Base-by-base conservation (phyloP, 2,888 invertebrate species). In the Seira ritae region DNA sequence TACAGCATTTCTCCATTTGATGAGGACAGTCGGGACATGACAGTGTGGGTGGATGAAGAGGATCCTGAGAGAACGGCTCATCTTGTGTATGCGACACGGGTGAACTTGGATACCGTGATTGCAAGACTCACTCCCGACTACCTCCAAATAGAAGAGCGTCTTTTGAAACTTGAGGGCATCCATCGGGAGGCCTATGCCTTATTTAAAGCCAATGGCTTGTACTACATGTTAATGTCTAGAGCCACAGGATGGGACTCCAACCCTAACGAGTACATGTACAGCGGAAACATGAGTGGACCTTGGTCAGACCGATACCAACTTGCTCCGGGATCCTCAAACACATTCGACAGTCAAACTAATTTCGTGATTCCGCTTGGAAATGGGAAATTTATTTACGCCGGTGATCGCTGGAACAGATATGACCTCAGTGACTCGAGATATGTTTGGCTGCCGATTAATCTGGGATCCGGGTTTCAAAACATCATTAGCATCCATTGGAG, bases 21-120 rank as follows among this genome's bases (percentile, higher is more conserved):
- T 8, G 81, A 76, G 17, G 81, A 81, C 67, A 81, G 81, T 76
- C 70, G 81, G 0, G 81, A 81, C 60, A 81, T 81, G 81, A 81
- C 81, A 6, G 81, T 81, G 1, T 81, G 81, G 81, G 71, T 71
- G 50, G 81, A 81, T 55, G 74, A 81, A 19, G 68, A 31, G 0
- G 76, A 77, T 60, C 68, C 76, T 15, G 71, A 75, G 12, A 70
- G 66, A 66, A n/a, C 75, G 6, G 81, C 74, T 1, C 76, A 81
- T 55, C 62, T 81, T 12, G 65, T 81, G 8, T 81, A 76, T 67
- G 81, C 81, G 0, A 81, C 81, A 0, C 12, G 66, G 60, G 81
- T 81, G 10, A 81, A 81, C 24, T 66, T 76, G 46, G 70, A 81
- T 23, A 81, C 81, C 0, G 75, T 70, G 15, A 81, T 81, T 22